A percentile compares a stretch with the other conserved stretches of the same genome.
Evolutionary conservation across 2,888 invertebrate species (phyloP).

Genomic region (Yponomeuta sedellus): DNA sequence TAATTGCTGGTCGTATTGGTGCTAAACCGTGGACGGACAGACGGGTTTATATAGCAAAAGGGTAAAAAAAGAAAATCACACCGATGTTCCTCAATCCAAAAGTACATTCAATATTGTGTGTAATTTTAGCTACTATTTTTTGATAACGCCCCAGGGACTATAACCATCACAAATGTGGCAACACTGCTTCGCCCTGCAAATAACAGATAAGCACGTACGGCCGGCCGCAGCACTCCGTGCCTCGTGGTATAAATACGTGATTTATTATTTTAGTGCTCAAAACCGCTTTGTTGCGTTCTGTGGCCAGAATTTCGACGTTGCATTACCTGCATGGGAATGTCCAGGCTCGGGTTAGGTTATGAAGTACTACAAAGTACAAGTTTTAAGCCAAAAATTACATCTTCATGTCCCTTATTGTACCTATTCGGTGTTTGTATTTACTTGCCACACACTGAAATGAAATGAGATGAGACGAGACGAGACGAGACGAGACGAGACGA

Average conservation of each 20-base stretch:
- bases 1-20: no score
- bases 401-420: no score
- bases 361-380: no score
- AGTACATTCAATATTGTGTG: neutral
- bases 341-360: neutral
- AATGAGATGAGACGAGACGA: no score
- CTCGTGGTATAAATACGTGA: slow-evolving; percentile 65
- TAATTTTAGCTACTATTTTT: neutral
- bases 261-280: slow-evolving; percentile 62
- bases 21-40: no score
- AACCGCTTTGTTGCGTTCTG: slow-evolving; percentile 19
- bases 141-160: slow-evolving; percentile 39
- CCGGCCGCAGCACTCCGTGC: slow-evolving; percentile 56
- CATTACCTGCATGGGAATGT: neutral
- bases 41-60: no score
- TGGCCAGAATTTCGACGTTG: slow-evolving; percentile 5
- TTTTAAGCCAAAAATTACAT: no score
- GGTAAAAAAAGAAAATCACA: no score
- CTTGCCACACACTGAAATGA: no score
- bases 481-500: no score
- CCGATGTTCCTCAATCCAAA: no score
- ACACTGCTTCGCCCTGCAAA: slow-evolving; percentile 45
- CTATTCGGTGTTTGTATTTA: no score
- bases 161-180: slow-evolving; percentile 40
- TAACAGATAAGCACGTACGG: slow-evolving; percentile 68